Evolutionary conservation across 2,113 vertebrate species (phyloP).

Genomic region (Zootoca vivipara): DNA sequence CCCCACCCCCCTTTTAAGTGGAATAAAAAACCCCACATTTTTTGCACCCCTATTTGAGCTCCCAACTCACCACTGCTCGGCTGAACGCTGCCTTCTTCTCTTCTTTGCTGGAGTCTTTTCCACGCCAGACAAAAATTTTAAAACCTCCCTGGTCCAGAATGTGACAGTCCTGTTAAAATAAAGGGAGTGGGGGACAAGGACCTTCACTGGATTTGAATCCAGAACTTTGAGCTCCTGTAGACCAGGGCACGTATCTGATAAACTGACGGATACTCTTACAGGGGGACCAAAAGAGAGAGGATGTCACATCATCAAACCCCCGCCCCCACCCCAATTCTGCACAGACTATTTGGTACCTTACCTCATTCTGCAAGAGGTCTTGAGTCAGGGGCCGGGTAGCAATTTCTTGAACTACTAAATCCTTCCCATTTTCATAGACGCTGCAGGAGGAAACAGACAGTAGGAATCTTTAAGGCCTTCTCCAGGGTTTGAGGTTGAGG

Average conservation of each 20-base stretch:
- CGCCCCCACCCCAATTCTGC: accelerated
- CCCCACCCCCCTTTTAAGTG: neutral
- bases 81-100: conserved; percentile 84
- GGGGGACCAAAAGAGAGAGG: neutral
- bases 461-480: neutral
- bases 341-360: conserved; percentile 56
- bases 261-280: neutral
- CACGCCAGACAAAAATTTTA: conserved; percentile 89
- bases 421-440: conserved; percentile 81
- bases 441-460: conserved; percentile 61
- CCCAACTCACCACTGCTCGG: conserved; percentile 82
- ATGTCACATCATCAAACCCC: neutral
- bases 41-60: neutral
- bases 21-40: neutral
- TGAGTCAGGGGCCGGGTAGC: conserved; percentile 87
- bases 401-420: conserved; percentile 87
- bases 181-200: accelerated
- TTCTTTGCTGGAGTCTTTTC: conserved; percentile 79
- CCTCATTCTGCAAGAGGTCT: conserved; percentile 84
- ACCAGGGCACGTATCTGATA: neutral
- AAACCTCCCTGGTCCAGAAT: conserved; percentile 86
- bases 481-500: accelerated
- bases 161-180: conserved; percentile 83
- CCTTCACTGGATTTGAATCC: neutral
- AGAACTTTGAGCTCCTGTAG: neutral